These are phyloP conservation scores for Scrobipalpa costella DNA, from an alignment of 2,888 invertebrate genomes.

Conservation along the genomic window DNA sequence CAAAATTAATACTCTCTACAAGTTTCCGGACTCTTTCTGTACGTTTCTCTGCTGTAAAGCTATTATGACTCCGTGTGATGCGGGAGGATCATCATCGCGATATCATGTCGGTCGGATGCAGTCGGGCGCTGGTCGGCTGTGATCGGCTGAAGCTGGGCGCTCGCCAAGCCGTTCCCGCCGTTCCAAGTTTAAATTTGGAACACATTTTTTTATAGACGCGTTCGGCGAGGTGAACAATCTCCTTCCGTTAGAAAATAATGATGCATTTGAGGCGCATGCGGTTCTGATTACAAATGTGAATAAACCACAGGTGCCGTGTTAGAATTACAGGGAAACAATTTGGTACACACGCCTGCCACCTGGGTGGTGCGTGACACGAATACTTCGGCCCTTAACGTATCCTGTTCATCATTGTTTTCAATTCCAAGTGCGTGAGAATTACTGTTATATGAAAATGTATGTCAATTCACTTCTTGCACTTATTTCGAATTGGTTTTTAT, in stretches of 20 bases:
- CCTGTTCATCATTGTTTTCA: constrained; percentile 58
- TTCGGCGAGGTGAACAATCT: constrained; percentile 77
- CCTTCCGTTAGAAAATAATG: constrained; percentile 49
- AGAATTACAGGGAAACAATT: constrained; percentile 35
- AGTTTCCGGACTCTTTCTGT: constrained; percentile 7
- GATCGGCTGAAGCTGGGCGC: constrained; percentile 68
- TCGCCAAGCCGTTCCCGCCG: constrained; percentile 74
- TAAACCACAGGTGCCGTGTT: constrained; percentile 17
- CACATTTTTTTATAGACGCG: constrained; percentile 67
- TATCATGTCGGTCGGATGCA: constrained; percentile 50
- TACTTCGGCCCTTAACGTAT: constrained; percentile 53
- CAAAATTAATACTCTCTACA: constrained; percentile 20
- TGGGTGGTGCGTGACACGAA: constrained; percentile 58
- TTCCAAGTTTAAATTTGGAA: constrained; percentile 77
- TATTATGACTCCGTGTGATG: background rate
- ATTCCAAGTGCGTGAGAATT: constrained; percentile 59
- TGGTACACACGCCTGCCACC: constrained; percentile 43
- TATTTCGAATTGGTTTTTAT: constrained; percentile 39
- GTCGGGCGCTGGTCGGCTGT: constrained; percentile 57
- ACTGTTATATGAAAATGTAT: constrained; percentile 63
- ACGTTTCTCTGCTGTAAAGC: background rate
- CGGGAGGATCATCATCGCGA: constrained; percentile 12
- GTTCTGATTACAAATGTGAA: constrained; percentile 20
- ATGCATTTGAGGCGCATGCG: constrained; percentile 27
- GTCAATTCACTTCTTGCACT: constrained; percentile 40